phyloP scores from a whole-genome alignment of 2,888 invertebrate species.

The Lycocerus yunnanus region DNA sequence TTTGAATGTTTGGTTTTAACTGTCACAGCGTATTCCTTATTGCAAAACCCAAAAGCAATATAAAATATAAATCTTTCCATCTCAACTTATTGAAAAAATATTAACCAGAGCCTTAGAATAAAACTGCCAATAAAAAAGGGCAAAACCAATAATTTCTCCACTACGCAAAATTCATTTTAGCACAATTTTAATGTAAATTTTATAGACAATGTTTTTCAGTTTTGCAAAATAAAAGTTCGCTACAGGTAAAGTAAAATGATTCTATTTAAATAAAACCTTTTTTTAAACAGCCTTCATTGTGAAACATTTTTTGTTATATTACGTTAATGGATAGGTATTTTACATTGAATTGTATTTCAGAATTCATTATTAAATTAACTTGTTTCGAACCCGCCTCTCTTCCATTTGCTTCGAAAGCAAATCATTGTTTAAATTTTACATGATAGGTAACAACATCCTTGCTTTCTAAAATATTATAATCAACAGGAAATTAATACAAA shows the following conservation, averaged over 20 bases:
- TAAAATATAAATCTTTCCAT: conserved; percentile 1
- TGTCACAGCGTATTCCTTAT: background rate
- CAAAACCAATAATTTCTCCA: background rate
- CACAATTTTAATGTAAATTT: background rate
- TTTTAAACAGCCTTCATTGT: background rate
- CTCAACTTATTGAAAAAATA: conserved; percentile 2
- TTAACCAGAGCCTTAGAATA: conserved; percentile 1
- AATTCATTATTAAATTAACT: background rate
- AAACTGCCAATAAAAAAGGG: conserved; percentile 3
- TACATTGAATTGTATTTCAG: background rate
- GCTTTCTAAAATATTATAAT: too few relatives aligned
- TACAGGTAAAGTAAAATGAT: background rate
- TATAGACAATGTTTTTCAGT: background rate
- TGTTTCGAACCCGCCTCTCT: too few relatives aligned
- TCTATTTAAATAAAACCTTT: background rate
- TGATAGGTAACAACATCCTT: too few relatives aligned
- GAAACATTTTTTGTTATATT: too few relatives aligned
- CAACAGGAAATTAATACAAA: too few relatives aligned
- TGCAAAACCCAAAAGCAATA: conserved; percentile 2
- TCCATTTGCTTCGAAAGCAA: too few relatives aligned
- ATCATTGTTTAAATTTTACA: too few relatives aligned
- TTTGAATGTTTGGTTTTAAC: background rate
- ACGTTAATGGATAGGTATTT: too few relatives aligned
- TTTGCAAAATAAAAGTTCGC: background rate
- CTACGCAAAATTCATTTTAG: too few relatives aligned